phyloP scores from a whole-genome alignment of 2,113 vertebrate genomes.

The Scalopus aquaticus region DNA sequence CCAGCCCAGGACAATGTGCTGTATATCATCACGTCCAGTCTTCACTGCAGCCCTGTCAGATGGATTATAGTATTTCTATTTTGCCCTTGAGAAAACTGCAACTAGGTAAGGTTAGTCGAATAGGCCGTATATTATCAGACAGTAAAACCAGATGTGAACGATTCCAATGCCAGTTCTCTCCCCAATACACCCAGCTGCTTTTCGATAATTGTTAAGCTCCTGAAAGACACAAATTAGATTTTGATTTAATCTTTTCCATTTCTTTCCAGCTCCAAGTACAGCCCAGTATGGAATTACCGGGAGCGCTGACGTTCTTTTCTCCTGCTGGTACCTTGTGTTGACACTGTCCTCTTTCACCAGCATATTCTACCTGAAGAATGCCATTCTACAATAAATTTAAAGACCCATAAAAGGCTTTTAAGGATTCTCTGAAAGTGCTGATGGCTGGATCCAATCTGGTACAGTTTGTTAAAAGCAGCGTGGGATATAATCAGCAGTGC shows the following conservation, averaged over 20 bases:
- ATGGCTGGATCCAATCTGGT: slow-evolving; percentile 96
- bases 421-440: slow-evolving; percentile 93
- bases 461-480: slow-evolving; percentile 92
- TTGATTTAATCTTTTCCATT: slow-evolving; percentile 78
- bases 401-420: slow-evolving; percentile 94
- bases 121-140: not conserved
- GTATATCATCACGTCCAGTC: not conserved
- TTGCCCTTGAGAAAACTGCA: slow-evolving; percentile 40
- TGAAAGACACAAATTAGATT: slow-evolving; percentile 54
- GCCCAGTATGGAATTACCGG: slow-evolving; percentile 96
- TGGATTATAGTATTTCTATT: not conserved
- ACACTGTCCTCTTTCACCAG: slow-evolving; percentile 95
- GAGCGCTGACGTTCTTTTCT: slow-evolving; percentile 91
- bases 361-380: slow-evolving; percentile 93
- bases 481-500: slow-evolving; percentile 93
- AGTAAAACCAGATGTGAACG: not conserved
- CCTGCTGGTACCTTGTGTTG: slow-evolving; percentile 96
- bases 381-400: slow-evolving; percentile 93
- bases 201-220: slow-evolving; percentile 36
- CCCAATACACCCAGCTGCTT: not conserved
- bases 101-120: not conserved
- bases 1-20: not conserved
- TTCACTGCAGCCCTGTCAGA: not conserved
- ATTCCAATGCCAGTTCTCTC: not conserved
- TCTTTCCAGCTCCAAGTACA: slow-evolving; percentile 94